These are phyloP conservation scores for Salticus scenicus DNA, from an alignment of 2,888 invertebrate genomes.

Conservation along the genomic window DNA sequence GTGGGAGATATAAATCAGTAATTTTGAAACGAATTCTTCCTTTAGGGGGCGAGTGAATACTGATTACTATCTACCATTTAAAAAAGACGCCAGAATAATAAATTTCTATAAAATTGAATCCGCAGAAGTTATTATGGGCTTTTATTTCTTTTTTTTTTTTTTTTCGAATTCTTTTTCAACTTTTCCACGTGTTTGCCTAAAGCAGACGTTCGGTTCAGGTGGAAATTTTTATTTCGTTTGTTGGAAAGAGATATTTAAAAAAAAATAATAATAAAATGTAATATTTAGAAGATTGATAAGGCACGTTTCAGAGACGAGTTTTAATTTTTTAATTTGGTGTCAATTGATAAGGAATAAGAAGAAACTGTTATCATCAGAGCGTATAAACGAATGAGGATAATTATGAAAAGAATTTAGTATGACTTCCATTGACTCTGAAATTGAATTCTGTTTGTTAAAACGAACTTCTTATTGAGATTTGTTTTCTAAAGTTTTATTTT, in stretches of 20 bases:
- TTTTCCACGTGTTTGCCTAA: constrained; percentile 4
- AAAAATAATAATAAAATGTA: neutral
- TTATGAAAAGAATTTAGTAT: neutral
- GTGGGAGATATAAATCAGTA: constrained; percentile 52
- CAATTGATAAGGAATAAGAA: neutral
- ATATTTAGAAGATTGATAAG: neutral
- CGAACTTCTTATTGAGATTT: neutral
- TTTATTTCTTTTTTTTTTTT: neutral
- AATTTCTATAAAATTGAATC: constrained; percentile 28
- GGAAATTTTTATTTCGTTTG: constrained; percentile 15
- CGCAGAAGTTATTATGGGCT: constrained; percentile 30
- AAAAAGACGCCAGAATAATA: constrained; percentile 15
- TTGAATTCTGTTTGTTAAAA: neutral
- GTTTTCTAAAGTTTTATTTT: neutral
- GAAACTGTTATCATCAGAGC: neutral
- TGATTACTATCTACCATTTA: constrained; percentile 45
- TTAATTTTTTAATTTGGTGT: neutral
- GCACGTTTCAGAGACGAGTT: neutral
- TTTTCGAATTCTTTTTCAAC: neutral
- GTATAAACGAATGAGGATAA: neutral
- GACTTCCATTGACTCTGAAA: neutral
- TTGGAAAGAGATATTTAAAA: neutral
- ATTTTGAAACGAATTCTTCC: constrained; percentile 51
- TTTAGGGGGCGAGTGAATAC: constrained; percentile 20
- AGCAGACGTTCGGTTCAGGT: neutral